Conservation (phyloP, 2,113 vertebrate species). For the Pogonocichla stellata region DNA sequence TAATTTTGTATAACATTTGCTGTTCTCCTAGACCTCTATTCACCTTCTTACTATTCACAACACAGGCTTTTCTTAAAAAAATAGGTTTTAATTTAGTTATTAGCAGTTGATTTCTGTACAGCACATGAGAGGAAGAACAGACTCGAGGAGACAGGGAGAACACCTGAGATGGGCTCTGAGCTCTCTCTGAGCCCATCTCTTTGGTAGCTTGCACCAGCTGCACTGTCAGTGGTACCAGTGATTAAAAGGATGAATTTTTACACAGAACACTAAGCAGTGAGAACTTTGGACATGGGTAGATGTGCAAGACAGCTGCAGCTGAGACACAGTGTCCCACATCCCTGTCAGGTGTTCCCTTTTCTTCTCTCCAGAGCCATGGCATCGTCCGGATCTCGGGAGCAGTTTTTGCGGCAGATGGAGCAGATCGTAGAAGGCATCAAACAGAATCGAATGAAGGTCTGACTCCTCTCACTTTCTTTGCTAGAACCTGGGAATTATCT, state of each 20-base stretch:
- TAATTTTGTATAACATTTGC: background rate
- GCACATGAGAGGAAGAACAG: background rate
- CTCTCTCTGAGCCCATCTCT: background rate
- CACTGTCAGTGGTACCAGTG: background rate
- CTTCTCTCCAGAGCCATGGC: conserved; percentile 89
- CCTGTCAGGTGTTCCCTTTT: background rate
- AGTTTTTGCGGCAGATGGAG: conserved; percentile 97
- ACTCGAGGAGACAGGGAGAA: background rate
- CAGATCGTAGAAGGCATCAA: conserved; percentile 99
- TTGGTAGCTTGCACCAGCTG: background rate
- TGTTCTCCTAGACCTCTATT: background rate
- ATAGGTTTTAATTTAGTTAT: background rate
- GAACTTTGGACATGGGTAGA: background rate
- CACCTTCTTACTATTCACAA: background rate
- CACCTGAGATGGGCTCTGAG: background rate
- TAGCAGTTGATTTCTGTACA: background rate
- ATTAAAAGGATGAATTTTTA: background rate
- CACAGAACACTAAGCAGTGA: background rate
- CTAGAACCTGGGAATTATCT: background rate
- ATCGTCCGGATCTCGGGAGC: conserved; percentile 88
- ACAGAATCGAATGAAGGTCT: conserved; percentile 93
- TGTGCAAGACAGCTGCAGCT: background rate
- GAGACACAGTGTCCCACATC: background rate
- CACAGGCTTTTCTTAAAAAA: background rate
- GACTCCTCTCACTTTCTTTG: background rate